Conservation (phyloP, 2,888 invertebrate genomes). For the Crossocerus cetratus region DNA sequence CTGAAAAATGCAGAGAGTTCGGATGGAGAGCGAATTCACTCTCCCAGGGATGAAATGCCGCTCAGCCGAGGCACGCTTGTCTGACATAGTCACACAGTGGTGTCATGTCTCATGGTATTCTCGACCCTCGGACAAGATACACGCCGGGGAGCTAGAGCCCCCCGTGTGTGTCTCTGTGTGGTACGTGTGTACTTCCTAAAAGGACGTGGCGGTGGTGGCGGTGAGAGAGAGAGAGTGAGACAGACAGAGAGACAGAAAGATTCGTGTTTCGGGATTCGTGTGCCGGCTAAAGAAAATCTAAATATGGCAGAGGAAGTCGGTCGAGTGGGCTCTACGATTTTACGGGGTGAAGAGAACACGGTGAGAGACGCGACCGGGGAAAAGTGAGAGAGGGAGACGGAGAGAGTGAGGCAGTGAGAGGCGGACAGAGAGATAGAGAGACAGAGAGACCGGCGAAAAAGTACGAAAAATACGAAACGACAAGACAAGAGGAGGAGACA, state of each 20-base stretch:
- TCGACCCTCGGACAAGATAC: constrained; percentile 3
- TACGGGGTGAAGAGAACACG: background rate
- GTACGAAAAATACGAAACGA: no score
- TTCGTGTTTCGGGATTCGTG: background rate
- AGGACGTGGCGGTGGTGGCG: no score
- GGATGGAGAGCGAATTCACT: constrained; percentile 41
- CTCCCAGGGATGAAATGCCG: constrained; percentile 40
- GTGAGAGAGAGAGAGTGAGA: background rate
- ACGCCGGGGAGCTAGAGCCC: background rate
- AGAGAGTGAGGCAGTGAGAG: constrained; percentile 17
- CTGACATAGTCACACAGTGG: constrained; percentile 18
- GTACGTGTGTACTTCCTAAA: no score
- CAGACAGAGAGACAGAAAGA: background rate
- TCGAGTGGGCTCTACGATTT: constrained; percentile 2
- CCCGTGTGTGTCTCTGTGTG: no score
- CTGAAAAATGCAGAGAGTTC: constrained; percentile 65
- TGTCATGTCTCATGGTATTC: background rate
- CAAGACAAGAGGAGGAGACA: background rate
- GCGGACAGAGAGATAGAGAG: constrained; percentile 16
- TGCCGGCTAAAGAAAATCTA: background rate
- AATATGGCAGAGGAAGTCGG: background rate
- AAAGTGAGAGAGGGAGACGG: constrained; percentile 14
- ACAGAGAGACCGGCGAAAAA: no score
- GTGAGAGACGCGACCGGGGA: background rate
- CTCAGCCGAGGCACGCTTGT: constrained; percentile 34